A percentile compares a stretch with the other conserved stretches of the same genome.
Evolutionary conservation across 2,113 vertebrate species (phyloP).

Genomic region (Emberiza fucata): DNA sequence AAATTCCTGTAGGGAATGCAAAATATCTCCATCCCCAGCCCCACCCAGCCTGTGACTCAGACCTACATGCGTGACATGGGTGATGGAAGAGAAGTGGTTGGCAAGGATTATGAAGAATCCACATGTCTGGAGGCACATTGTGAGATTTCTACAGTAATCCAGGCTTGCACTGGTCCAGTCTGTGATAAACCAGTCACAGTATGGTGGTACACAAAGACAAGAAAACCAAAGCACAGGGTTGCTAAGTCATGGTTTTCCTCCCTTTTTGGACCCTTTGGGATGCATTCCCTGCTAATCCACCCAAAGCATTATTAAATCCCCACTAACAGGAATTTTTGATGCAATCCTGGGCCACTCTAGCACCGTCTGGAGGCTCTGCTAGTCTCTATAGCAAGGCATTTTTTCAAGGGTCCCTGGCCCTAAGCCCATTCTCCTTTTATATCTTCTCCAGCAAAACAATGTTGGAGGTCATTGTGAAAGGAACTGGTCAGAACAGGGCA

Average conservation of each 20-base stretch:
- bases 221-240: neutral
- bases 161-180: neutral
- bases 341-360: neutral
- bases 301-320: neutral
- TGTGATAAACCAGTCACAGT: constrained; percentile 16
- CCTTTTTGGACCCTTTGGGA: neutral
- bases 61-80: neutral
- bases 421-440: neutral
- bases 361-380: neutral
- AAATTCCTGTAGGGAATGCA: neutral
- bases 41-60: neutral
- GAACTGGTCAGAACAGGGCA: neutral
- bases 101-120: neutral
- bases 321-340: neutral
- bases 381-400: neutral
- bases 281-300: neutral
- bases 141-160: neutral
- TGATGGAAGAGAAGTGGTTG: neutral
- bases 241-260: neutral
- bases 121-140: neutral
- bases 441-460: neutral
- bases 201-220: neutral
- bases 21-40: neutral
- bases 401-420: neutral
- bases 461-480: neutral